Percentiles rank a stretch among this genome's conserved stretches.
phyloP scores from a whole-genome alignment of 2,888 invertebrate genomes.

The Loripinus fragilis region DNA sequence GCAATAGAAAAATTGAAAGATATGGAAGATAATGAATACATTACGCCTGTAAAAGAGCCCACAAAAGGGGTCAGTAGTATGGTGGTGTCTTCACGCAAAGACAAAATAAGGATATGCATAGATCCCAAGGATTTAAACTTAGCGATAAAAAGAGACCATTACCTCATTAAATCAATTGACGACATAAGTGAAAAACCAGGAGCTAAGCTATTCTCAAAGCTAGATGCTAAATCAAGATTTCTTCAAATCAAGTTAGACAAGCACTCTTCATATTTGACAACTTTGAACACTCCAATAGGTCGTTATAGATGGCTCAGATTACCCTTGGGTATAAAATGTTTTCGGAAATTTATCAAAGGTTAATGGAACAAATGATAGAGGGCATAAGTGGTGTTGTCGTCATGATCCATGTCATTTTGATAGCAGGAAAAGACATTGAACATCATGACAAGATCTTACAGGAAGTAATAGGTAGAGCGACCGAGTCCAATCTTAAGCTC shows the following conservation, averaged over 20 bases:
- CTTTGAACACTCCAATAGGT: slow-evolving; percentile 64
- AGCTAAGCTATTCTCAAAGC: slow-evolving; percentile 61
- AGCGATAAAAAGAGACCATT: slow-evolving; percentile 50
- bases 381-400: slow-evolving; percentile 54
- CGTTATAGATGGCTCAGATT: slow-evolving; percentile 55
- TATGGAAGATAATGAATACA: slow-evolving; percentile 61
- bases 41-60: slow-evolving; percentile 52
- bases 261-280: slow-evolving; percentile 59
- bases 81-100: slow-evolving; percentile 51
- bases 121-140: slow-evolving; percentile 61
- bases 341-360: slow-evolving; percentile 61
- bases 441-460: slow-evolving; percentile 57
- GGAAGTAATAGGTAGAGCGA: slow-evolving; percentile 49
- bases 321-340: slow-evolving; percentile 57
- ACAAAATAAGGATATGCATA: slow-evolving; percentile 62
- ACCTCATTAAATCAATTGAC: slow-evolving; percentile 63
- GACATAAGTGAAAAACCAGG: slow-evolving; percentile 57
- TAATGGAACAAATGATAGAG: slow-evolving; percentile 61
- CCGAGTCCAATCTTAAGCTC: slow-evolving; percentile 54
- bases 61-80: slow-evolving; percentile 67
- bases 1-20: slow-evolving; percentile 56
- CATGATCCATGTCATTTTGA: slow-evolving; percentile 61
- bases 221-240: slow-evolving; percentile 59
- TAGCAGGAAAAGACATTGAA: slow-evolving; percentile 42
- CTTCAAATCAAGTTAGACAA: slow-evolving; percentile 60